Evolutionary conservation across 2,113 vertebrate species (phyloP).

Genomic region (Austrofundulus limnaeus): DNA sequence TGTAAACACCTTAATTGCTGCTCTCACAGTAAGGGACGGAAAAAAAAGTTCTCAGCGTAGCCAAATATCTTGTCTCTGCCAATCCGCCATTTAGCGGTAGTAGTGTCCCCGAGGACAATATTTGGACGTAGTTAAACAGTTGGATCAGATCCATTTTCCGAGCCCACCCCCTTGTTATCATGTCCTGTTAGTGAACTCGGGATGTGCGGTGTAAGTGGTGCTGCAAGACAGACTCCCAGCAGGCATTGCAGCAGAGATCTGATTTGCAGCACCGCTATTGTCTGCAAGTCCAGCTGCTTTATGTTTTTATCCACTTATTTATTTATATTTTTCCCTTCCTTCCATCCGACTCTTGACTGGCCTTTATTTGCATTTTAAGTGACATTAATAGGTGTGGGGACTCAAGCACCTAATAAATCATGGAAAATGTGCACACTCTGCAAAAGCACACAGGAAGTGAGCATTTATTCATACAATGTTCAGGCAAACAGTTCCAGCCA

Average conservation of each 20-base stretch:
- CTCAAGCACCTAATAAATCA: slow-evolving; percentile 65
- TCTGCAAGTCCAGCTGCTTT: slow-evolving; percentile 60
- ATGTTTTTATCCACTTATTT: slow-evolving; percentile 19
- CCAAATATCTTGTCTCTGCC: slow-evolving; percentile 50
- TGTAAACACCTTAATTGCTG: slow-evolving; percentile 62
- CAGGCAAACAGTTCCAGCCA: slow-evolving; percentile 17
- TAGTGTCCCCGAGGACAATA: slow-evolving; percentile 59
- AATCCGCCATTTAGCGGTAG: slow-evolving; percentile 59
- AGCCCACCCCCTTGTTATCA: slow-evolving; percentile 65
- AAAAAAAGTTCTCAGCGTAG: slow-evolving; percentile 28
- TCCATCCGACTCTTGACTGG: slow-evolving; percentile 61
- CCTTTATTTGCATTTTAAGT: slow-evolving; percentile 75
- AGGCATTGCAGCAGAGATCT: slow-evolving; percentile 65
- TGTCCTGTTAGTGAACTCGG: slow-evolving; percentile 53
- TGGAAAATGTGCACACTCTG: slow-evolving; percentile 47
- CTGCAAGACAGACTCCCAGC: slow-evolving; percentile 59
- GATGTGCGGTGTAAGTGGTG: slow-evolving; percentile 45
- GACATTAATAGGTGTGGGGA: slow-evolving; percentile 67
- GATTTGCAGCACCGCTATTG: slow-evolving; percentile 60
- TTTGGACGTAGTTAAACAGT: slow-evolving; percentile 69
- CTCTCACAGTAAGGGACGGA: slow-evolving; percentile 39
- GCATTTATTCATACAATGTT: slow-evolving; percentile 18
- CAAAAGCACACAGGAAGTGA: slow-evolving; percentile 35
- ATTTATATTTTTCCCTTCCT: slow-evolving; percentile 19
- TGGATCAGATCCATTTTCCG: slow-evolving; percentile 59